These are phyloP conservation scores for Zootermopsis nevadensis DNA, from an alignment of 2,888 invertebrate genomes.

Conservation along the genomic window DNA sequence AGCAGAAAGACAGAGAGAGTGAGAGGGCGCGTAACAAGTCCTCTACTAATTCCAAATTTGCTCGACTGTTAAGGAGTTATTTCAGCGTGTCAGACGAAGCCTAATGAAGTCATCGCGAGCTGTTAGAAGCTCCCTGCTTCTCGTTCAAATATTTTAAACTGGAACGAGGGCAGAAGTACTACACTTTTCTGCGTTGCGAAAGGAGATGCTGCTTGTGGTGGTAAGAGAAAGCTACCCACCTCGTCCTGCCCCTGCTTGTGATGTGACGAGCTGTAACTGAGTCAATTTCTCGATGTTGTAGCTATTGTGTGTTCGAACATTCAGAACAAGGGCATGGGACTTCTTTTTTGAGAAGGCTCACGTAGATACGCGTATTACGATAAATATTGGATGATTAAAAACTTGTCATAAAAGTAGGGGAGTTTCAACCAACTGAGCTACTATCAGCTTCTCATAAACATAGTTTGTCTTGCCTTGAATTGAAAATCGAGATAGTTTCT, in stretches of 20 bases:
- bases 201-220: not conserved
- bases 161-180: not conserved
- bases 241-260: no score
- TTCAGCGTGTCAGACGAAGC: conserved; percentile 4
- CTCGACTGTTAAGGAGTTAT: conserved; percentile 30
- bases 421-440: no score
- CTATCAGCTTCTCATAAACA: no score
- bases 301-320: not conserved
- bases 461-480: no score
- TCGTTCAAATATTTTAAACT: conserved; percentile 33
- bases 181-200: not conserved
- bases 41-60: conserved; percentile 26
- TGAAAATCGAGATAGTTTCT: no score
- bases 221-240: not conserved
- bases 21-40: not conserved
- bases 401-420: no score
- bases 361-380: no score
- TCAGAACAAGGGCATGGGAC: no score
- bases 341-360: no score
- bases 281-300: not conserved
- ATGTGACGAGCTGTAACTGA: no score
- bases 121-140: not conserved
- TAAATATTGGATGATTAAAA: no score
- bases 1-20: not conserved
- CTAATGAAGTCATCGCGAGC: conserved; percentile 24